Conservation (phyloP, 2,797 vertebrate species). For the Tangara arthus region DNA sequence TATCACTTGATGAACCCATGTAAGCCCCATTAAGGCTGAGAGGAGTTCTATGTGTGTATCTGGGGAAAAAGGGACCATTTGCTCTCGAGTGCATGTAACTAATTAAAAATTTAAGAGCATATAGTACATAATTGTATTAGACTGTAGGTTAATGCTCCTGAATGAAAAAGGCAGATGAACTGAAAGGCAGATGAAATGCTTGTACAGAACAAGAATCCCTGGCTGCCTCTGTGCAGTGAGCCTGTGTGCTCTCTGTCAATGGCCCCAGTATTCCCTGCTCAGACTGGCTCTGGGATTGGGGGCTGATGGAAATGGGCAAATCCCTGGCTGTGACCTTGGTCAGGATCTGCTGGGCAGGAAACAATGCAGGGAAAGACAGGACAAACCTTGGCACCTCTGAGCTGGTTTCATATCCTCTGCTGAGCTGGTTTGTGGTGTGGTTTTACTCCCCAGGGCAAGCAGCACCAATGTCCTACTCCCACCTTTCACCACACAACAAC, state of each 20-base stretch:
- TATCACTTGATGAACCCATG: conserved; percentile 42
- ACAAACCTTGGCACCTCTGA: neutral
- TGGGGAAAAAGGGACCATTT: neutral
- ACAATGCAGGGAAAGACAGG: neutral
- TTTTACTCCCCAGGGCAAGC: neutral
- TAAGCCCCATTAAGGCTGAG: neutral
- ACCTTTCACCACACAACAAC: fast-evolving
- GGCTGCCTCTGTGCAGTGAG: neutral
- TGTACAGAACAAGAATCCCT: neutral
- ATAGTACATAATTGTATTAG: conserved; percentile 9
- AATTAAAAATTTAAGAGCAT: conserved; percentile 50
- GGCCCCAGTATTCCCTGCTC: neutral
- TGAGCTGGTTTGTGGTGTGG: neutral
- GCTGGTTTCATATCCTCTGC: neutral
- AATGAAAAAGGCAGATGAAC: conserved; percentile 3
- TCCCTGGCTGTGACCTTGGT: neutral
- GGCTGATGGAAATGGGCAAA: neutral
- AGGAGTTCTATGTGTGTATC: neutral
- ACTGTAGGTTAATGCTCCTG: conserved; percentile 23
- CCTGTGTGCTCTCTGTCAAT: neutral
- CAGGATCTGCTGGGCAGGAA: neutral
- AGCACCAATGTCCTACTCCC: neutral
- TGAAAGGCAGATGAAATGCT: neutral
- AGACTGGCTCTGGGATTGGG: fast-evolving
- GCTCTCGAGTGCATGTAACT: neutral